phyloP scores from a whole-genome alignment of 1,140 invertebrate genomes.

The Ostrea edulis region DNA sequence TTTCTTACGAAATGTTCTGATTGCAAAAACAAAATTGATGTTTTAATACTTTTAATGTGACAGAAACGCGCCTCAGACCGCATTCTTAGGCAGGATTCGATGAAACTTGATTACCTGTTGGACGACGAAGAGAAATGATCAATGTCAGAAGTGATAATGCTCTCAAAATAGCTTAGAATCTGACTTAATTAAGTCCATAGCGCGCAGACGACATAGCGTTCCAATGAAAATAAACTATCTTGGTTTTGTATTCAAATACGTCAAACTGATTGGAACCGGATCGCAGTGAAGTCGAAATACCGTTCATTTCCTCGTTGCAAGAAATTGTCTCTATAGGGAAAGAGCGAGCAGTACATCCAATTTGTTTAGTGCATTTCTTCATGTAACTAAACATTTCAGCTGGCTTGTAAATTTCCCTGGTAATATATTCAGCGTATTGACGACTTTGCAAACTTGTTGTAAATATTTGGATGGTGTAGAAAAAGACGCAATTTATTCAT shows the following conservation, averaged over 20 bases:
- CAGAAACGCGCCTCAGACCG: not conserved
- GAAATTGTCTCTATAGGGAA: too few species aligned
- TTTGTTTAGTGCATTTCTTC: too few species aligned
- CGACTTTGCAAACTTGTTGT: too few species aligned
- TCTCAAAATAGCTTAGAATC: not conserved
- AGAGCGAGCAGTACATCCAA: too few species aligned
- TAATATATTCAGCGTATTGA: too few species aligned
- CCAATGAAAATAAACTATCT: constrained; percentile 21
- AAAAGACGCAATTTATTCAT: too few species aligned
- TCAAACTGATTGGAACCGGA: not conserved
- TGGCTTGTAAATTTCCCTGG: too few species aligned
- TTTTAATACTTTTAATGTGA: not conserved
- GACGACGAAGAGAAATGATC: not conserved
- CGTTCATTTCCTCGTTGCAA: not conserved
- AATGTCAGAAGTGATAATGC: not conserved
- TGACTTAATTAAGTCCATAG: not conserved
- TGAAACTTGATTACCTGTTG: not conserved
- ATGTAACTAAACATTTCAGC: too few species aligned
- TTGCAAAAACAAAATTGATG: not conserved
- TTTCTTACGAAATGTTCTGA: not conserved
- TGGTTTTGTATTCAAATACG: not conserved
- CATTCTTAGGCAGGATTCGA: not conserved
- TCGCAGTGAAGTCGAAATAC: not conserved
- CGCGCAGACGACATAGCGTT: not conserved
- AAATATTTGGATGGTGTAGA: too few species aligned